Base-by-base conservation (phyloP, 2,888 invertebrate species). In the Electrophaes corylata region DNA sequence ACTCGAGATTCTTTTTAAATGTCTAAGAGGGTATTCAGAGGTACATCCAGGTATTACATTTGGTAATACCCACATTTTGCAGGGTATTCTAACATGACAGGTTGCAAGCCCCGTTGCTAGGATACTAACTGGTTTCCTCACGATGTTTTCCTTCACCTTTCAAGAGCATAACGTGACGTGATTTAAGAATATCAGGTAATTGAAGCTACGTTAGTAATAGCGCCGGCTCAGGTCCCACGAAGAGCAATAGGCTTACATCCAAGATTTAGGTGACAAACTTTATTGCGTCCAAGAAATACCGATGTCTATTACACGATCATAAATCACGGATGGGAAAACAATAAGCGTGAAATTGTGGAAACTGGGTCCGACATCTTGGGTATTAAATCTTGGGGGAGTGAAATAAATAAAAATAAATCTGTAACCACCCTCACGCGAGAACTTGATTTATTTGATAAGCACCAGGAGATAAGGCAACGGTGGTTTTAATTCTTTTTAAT, bases 321-420 rank as follows among this genome's bases (percentile, higher is more conserved):
- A 91, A 91, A 91, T 91, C 91, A 89, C 79, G 88, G 91, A 91
- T 91, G 91, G 91, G 91, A 91, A 91, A 91, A 91, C 91, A 91
- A 91, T 91, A 91, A 90, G 91, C 91, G 91, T 91, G 91, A 91
- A 91, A 91, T 91, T 91, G 91, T 91, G 91, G 91, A 91, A 91
- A 91, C 89, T 88, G 88, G 71, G 85, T 79, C 72, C 83, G 88
- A 84, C 86, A 84, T 88, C 84, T 89, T 81, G 68, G 85, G 84
- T 81, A 86, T 88, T 91, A 91, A 89, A 89, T 91, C 90, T 91
- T 89, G 75, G 89, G 90, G 91, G 88, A 84, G 88, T 83, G 88
- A 89, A 83, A 90, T 91, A 91, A 90, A 91, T 91, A 91, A 91
- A 91, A 91, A 91, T 91, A 91, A 91, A 91, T 90, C 88, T 81